Conservation (phyloP, 1,140 invertebrate species). For the Drosophila kurseongensis region DNA sequence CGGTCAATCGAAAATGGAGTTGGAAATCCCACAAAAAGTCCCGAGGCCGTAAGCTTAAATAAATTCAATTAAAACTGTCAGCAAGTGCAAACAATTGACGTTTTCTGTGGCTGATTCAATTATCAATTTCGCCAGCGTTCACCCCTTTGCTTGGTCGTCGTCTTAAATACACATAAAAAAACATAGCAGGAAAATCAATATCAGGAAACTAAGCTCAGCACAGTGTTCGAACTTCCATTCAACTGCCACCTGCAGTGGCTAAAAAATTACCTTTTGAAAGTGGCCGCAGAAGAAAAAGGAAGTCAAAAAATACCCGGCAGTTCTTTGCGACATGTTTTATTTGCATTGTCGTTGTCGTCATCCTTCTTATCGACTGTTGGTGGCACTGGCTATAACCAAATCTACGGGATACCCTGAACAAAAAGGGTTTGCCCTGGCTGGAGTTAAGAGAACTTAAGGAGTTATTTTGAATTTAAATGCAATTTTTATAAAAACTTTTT, state of each 20-base stretch:
- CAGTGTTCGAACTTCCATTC: conserved; percentile 7
- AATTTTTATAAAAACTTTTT: neutral
- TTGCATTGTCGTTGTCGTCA: conserved; percentile 66
- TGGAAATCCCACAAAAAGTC: neutral
- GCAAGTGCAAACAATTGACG: conserved; percentile 61
- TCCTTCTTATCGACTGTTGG: conserved; percentile 21
- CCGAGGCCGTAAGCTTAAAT: conserved; percentile 54
- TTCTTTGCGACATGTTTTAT: conserved; percentile 58
- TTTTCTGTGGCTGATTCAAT: conserved; percentile 64
- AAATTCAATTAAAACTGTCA: conserved; percentile 71
- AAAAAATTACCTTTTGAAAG: conserved; percentile 69
- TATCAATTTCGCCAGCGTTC: conserved; percentile 58
- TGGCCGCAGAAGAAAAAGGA: conserved; percentile 22
- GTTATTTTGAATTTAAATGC: neutral
- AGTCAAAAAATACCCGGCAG: conserved; percentile 12
- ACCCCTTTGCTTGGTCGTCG: conserved; percentile 32
- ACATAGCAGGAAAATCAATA: conserved; percentile 10
- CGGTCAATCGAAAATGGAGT: neutral
- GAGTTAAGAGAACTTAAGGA: neutral
- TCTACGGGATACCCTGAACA: conserved; percentile 14
- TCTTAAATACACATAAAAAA: conserved; percentile 36
- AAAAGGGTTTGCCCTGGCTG: neutral
- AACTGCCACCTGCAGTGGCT: conserved; percentile 47
- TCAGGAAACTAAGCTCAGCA: conserved; percentile 12
- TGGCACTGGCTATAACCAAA: conserved; percentile 25